These are phyloP conservation scores for Plumapathes pennacea DNA, from an alignment of 92 coral and sea anemone genomes.

Conservation along the genomic window DNA sequence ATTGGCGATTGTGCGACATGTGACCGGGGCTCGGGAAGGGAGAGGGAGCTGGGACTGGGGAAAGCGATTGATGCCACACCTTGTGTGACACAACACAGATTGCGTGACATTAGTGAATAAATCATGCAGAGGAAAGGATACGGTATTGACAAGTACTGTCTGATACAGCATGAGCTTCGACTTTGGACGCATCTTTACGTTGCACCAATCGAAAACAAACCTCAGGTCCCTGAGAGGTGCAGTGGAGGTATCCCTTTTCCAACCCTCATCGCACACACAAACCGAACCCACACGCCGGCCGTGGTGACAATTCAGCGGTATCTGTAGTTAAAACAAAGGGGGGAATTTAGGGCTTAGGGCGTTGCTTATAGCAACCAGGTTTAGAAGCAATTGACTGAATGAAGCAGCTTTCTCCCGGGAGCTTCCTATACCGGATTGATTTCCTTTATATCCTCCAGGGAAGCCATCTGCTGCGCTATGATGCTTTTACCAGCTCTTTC, in stretches of 20 bases:
- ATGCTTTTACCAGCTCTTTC: conserved; percentile 67
- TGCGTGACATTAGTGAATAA: no score
- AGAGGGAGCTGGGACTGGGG: no score
- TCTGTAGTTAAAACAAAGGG: conserved; percentile 38
- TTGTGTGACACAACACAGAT: no score
- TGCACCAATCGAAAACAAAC: conserved; percentile 84
- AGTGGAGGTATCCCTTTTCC: conserved; percentile 89
- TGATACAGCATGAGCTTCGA: conserved; percentile 22
- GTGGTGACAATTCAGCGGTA: conserved; percentile 90
- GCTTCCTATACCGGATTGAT: conserved; percentile 84
- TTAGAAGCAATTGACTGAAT: no score
- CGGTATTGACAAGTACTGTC: conserved; percentile 50
- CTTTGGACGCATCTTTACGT: conserved; percentile 34
- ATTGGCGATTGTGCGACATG: no score
- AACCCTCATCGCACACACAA: conserved; percentile 93
- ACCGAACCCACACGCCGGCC: conserved; percentile 85
- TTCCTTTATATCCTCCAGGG: conserved; percentile 64
- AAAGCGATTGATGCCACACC: no score
- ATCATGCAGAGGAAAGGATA: no score
- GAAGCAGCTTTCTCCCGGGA: no score
- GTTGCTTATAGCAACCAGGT: no score
- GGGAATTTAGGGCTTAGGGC: no score
- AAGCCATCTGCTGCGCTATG: conserved; percentile 60
- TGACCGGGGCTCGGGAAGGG: no score
- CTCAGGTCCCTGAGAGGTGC: conserved; percentile 72